Evolutionary conservation across 2,113 vertebrate species (phyloP).

Genomic region (Nematolebias whitei): DNA sequence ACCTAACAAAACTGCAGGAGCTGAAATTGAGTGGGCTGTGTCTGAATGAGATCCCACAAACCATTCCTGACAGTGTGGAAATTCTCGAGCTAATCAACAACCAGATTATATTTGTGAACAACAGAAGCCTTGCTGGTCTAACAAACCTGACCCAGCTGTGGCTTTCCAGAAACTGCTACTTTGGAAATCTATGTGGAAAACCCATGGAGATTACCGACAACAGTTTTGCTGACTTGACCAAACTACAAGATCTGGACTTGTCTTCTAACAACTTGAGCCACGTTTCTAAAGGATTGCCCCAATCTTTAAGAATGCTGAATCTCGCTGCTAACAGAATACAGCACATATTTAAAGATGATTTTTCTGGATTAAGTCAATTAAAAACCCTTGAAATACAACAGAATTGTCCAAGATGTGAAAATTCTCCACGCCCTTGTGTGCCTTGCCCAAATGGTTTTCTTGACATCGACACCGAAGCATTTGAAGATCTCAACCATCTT

Average conservation of each 20-base stretch:
- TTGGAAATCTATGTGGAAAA: constrained; percentile 53
- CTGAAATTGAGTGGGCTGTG: constrained; percentile 48
- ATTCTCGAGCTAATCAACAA: constrained; percentile 47
- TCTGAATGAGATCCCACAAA: constrained; percentile 48
- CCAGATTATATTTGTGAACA: constrained; percentile 54
- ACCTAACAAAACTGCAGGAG: constrained; percentile 66
- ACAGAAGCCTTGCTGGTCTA: constrained; percentile 38
- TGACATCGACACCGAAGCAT: constrained; percentile 68
- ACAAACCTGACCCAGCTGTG: constrained; percentile 41
- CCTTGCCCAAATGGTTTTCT: constrained; percentile 64
- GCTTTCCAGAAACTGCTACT: constrained; percentile 71
- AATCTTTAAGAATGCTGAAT: constrained; percentile 36
- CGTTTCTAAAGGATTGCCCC: constrained; percentile 59
- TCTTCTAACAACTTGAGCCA: constrained; percentile 71
- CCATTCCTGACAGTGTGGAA: constrained; percentile 59
- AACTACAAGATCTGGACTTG: constrained; percentile 49
- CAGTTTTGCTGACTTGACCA: constrained; percentile 55
- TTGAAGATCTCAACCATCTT: constrained; percentile 55
- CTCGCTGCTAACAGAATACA: constrained; percentile 70
- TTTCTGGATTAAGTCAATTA: constrained; percentile 55
- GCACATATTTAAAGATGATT: constrained; percentile 61
- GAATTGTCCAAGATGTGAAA: constrained; percentile 83
- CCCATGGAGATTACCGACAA: constrained; percentile 2
- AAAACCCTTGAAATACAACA: constrained; percentile 67
- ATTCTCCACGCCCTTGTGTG: constrained; percentile 69